Percentiles rank a stretch among this genome's conserved stretches.
Evolutionary conservation across 2,113 vertebrate genomes (phyloP).

Genomic region (Dasyurus viverrinus): DNA sequence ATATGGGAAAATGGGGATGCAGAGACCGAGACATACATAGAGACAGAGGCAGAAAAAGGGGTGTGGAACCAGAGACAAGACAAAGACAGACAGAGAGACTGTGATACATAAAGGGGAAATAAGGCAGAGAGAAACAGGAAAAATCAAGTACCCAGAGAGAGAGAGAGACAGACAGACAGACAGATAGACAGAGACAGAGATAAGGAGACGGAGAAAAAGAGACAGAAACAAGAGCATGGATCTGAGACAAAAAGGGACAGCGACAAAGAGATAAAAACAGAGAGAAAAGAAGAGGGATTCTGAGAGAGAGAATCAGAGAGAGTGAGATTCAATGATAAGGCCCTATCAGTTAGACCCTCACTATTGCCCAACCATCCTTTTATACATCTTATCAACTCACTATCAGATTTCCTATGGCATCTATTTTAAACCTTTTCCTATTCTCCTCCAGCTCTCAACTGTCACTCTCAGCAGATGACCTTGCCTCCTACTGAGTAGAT

Average conservation of each 20-base stretch:
- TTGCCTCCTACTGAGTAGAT: not conserved
- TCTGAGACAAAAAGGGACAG: not conserved
- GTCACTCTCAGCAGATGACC: not conserved
- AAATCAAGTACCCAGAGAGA: not conserved
- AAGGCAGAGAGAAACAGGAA: not conserved
- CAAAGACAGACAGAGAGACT: not conserved
- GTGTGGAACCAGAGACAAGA: not conserved
- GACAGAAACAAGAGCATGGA: not conserved
- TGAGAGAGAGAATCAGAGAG: not conserved
- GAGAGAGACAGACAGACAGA: not conserved
- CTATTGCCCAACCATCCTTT: not conserved
- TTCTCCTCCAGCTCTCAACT: not conserved
- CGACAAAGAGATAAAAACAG: not conserved
- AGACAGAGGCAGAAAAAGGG: not conserved
- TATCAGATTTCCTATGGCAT: constrained; percentile 1
- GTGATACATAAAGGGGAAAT: not conserved
- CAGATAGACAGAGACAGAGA: not conserved
- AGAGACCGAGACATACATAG: not conserved
- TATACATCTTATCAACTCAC: not conserved
- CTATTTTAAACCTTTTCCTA: constrained; percentile 2
- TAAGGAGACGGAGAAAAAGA: not conserved
- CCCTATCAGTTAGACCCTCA: not conserved
- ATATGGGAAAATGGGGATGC: not conserved
- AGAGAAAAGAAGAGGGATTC: not conserved
- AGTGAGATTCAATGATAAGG: not conserved